phyloP scores from a whole-genome alignment of 2,113 vertebrate species.

The Tupaia chinensis region DNA sequence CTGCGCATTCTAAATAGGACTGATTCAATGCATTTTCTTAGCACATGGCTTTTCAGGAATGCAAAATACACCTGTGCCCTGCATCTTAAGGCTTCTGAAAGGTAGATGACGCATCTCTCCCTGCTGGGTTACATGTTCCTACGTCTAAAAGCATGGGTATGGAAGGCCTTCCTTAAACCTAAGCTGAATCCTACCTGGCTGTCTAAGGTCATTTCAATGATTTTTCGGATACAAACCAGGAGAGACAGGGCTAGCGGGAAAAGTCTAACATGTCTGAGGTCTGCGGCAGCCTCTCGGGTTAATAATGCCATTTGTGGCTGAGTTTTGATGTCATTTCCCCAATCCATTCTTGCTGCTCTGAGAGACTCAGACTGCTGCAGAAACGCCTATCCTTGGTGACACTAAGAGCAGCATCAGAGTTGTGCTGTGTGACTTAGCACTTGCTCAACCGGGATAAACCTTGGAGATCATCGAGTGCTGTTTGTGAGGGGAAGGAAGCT shows the following conservation, averaged over 20 bases:
- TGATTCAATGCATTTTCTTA: conserved; percentile 36
- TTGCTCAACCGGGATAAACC: not conserved
- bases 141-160: not conserved
- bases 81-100: not conserved
- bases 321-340: not conserved
- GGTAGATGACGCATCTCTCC: not conserved
- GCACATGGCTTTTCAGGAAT: conserved; percentile 59
- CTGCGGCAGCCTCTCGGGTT: not conserved
- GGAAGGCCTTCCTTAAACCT: not conserved
- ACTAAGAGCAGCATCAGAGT: not conserved
- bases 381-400: not conserved
- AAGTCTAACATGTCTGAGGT: not conserved
- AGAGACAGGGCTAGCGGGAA: not conserved
- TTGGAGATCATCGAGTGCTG: not conserved
- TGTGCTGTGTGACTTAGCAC: not conserved
- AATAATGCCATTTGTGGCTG: not conserved
- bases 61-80: not conserved
- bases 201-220: not conserved
- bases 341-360: not conserved
- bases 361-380: not conserved
- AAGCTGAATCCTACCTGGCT: not conserved
- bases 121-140: not conserved
- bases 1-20: conserved; percentile 18
- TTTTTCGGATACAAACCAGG: not conserved
- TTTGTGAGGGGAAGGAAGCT: not conserved